Evolutionary conservation across 2,113 vertebrate genomes (phyloP).

Genomic region (Myrmophylax atrothorax): DNA sequence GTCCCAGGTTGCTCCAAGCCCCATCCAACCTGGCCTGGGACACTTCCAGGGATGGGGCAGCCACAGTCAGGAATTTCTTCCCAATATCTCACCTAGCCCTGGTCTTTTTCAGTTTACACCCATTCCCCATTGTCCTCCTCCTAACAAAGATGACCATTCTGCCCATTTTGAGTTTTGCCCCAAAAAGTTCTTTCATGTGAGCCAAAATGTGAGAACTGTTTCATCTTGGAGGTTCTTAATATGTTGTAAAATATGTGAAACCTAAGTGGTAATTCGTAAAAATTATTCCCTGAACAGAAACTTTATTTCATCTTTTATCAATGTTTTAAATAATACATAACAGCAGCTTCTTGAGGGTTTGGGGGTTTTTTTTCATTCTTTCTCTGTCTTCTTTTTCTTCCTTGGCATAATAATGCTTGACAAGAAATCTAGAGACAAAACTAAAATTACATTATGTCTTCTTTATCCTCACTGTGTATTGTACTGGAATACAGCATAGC

Average conservation of each 20-base stretch:
- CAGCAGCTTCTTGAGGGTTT: neutral
- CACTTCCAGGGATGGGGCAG: neutral
- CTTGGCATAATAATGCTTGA: neutral
- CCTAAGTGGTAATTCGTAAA: neutral
- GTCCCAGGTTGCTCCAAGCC: neutral
- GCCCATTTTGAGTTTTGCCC: neutral
- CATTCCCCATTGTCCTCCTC: neutral
- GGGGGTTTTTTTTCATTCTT: neutral
- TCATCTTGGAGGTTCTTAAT: neutral
- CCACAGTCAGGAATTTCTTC: neutral
- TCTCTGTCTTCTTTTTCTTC: neutral
- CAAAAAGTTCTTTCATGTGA: accelerated
- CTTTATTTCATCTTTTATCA: neutral
- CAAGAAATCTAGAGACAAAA: neutral
- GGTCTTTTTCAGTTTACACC: neutral
- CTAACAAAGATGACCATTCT: neutral
- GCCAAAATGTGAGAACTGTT: neutral
- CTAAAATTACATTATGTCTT: neutral
- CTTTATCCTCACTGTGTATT: neutral
- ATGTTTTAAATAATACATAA: neutral
- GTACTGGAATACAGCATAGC: neutral
- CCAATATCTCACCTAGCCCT: accelerated
- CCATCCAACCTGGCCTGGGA: neutral
- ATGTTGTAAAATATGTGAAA: neutral
- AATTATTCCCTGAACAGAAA: neutral